Evolutionary conservation across 2,888 invertebrate species (phyloP), one percentile per base, ranked within the genome.

Genomic region (Drosophila infuscata): DNA sequence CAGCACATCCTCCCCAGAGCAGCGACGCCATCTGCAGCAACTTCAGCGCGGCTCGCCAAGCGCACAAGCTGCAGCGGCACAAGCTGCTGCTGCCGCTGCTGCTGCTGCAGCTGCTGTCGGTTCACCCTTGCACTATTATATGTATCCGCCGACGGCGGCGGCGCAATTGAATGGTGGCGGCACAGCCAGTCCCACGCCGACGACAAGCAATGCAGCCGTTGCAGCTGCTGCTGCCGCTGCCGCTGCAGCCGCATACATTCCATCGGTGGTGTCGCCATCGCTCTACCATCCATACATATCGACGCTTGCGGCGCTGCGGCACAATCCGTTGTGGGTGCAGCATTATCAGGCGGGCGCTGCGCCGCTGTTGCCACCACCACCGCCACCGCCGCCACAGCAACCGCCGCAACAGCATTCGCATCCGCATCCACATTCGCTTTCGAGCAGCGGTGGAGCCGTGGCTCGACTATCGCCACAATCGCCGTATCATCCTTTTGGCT

Each of bases 281-380:
- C 90, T 93, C 51, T 93, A 92, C 73, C 91, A 92, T 88, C 93
- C 93, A 25, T 93, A 93, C 80, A 91, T 93, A 74, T 87, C 91
- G 56, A 92, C 93, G 51, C 81, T 93, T 68, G 94, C 94, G 63
- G 94, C 94, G 6, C 92, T 94, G 78, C 92, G 94, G 66, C 92
- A 91, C 32, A 93, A 94, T 81, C 94, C 94, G 20, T 54, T 93
- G 64, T 94, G 94, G 94, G 93, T 94, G 93, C 94, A 94, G 80
- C 94, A 94, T 87, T 94, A 94, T 75, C 93, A 93, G 71, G 84
- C 83, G 59, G 89, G 91, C 65, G 89, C 88, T 9, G 92, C 94
- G 64, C 92, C 94, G 30, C 69, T 87, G 59, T 69, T 83, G 65
- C 82, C 92, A 17, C 81, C 89, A n/a, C 81, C 89, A 43, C 87